These are phyloP conservation scores for Schizaphis graminum DNA, from an alignment of 2,888 invertebrate species.

Conservation along the genomic window DNA sequence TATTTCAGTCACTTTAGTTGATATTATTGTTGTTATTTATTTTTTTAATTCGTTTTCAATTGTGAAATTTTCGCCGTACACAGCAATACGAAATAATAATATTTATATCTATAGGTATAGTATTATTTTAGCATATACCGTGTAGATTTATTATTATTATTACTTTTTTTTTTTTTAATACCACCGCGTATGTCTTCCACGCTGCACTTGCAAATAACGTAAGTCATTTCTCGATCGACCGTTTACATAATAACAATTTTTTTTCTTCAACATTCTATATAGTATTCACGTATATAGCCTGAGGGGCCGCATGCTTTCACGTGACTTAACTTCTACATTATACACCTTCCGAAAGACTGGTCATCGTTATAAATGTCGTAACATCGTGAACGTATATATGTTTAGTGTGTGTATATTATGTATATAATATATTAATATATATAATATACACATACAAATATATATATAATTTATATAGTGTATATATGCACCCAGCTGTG, in stretches of 20 bases:
- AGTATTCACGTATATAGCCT: background rate
- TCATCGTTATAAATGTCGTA: slow-evolving; percentile 32
- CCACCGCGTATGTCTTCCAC: background rate
- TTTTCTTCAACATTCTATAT: slow-evolving; percentile 31
- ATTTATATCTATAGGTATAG: too few species aligned
- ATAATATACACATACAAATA: background rate
- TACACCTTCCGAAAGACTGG: slow-evolving; percentile 42
- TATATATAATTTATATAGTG: too few species aligned
- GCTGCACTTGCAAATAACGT: background rate
- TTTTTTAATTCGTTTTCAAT: slow-evolving; percentile 26
- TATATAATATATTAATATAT: background rate
- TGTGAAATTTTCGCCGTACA: background rate
- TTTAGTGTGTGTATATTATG: too few species aligned
- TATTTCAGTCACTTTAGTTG: background rate
- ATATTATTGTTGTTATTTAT: background rate
- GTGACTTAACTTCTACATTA: slow-evolving; percentile 39
- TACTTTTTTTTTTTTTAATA: background rate
- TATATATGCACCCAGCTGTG: slow-evolving; percentile 11
- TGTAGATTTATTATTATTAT: background rate
- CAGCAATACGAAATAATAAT: background rate
- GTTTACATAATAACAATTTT: slow-evolving; percentile 56
- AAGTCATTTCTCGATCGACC: slow-evolving; percentile 47
- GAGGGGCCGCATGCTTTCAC: slow-evolving; percentile 53
- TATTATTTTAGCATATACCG: background rate
- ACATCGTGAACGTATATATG: background rate